These are phyloP conservation scores for Haliaeetus leucogaster DNA, from an alignment of 2,113 vertebrate genomes.

Conservation along the genomic window DNA sequence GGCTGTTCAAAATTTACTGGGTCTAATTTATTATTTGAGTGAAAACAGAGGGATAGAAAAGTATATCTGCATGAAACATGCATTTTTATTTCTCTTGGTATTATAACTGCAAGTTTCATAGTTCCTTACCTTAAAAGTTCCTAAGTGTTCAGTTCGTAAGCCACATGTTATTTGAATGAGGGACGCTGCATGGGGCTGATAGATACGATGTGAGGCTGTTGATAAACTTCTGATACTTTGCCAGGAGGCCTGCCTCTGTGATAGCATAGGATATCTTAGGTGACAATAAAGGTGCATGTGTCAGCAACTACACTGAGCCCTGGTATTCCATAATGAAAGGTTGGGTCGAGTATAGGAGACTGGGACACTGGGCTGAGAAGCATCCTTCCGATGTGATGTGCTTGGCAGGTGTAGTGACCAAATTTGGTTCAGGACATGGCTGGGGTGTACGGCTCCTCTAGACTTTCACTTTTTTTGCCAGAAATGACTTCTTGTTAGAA, in stretches of 20 bases:
- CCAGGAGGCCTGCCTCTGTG: not conserved
- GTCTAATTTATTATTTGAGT: not conserved
- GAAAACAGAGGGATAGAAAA: not conserved
- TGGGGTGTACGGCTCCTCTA: not conserved
- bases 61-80: not conserved
- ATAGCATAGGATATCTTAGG: not conserved
- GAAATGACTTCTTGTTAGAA: not conserved
- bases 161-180: not conserved
- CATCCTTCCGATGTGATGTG: not conserved
- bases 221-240: not conserved
- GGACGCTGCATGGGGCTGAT: accelerated
- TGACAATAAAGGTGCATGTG: not conserved
- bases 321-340: not conserved
- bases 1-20: not conserved
- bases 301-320: not conserved
- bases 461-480: not conserved
- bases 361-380: not conserved
- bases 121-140: not conserved
- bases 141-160: not conserved
- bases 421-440: not conserved
- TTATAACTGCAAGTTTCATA: not conserved
- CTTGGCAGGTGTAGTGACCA: not conserved
- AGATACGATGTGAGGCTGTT: accelerated
- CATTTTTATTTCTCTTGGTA: not conserved
- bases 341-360: not conserved